phyloP scores from a whole-genome alignment of 2,888 invertebrate species.

The Tachina fera region DNA sequence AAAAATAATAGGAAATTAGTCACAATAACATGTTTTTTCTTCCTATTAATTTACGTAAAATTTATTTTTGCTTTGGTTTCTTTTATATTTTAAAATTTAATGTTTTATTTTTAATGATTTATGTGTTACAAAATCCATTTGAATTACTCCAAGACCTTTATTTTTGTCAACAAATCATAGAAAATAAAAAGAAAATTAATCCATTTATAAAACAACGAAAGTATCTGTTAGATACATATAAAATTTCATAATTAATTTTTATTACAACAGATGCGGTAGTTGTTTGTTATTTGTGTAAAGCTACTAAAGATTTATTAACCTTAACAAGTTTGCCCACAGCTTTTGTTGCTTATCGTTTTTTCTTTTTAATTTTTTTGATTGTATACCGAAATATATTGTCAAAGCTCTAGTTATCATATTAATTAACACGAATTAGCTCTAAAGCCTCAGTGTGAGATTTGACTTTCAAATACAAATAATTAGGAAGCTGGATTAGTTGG shows the following conservation, averaged over 20 bases:
- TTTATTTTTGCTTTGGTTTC: no score
- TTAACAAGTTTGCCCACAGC: slow-evolving; percentile 66
- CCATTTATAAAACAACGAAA: no score
- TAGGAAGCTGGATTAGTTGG: slow-evolving; percentile 12
- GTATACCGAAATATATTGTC: background rate
- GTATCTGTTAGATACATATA: no score
- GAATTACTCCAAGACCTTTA: no score
- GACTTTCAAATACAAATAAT: slow-evolving; percentile 12
- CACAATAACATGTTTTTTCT: no score
- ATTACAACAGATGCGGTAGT: background rate
- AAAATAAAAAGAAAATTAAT: no score
- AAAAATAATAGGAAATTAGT: no score
- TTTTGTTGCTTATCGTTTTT: background rate
- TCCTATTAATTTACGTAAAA: no score
- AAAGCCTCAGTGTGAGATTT: background rate
- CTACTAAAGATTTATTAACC: background rate
- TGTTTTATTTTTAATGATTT: no score
- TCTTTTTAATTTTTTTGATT: background rate
- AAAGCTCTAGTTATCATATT: slow-evolving; percentile 27
- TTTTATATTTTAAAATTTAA: no score
- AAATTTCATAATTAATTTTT: background rate
- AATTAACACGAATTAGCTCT: slow-evolving; percentile 31
- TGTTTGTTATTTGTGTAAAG: slow-evolving; percentile 9
- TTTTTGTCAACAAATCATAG: no score
- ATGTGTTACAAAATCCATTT: no score